Evolutionary conservation across 2,888 invertebrate species (phyloP), one percentile per base, ranked within the genome.

Genomic region (Ophion obscuratus): DNA sequence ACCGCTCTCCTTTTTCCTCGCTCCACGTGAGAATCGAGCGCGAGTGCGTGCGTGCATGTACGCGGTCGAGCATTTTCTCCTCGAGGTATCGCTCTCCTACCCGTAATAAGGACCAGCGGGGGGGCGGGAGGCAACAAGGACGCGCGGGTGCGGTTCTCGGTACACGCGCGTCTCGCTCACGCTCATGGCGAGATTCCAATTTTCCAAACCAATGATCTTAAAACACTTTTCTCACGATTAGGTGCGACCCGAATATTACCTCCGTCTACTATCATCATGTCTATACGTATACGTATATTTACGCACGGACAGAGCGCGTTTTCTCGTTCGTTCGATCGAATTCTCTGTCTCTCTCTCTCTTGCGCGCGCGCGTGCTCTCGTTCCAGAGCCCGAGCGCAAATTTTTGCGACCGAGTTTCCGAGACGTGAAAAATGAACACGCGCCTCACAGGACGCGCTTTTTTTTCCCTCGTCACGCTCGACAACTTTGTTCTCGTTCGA

Each of bases 181-280:
- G 62, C 84, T 66, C 81, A 83, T 87, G 86, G 86, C 86, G 75
- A 68, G 80, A 87, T 88, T 86, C 84, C 85, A 87, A 88, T 88
- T 88, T 87, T 88, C 87, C 87, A 79, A 88, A 85, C 88, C 87
- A 87, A 87, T 87, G 87, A 86, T 87, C 86, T 85, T 82, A 85
- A 86, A 88, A 87, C 87, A 88, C 81, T 88, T 86, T 87, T 88
- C 86, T 85, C 85, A 66, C 85, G 86, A 88, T 88, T 87, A 88
- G 83, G 83, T 87, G 84, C 71, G 84, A 88, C 86, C 87, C 57
- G 78, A 80, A 86, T 87, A 86, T 87, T 70, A 80, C 76, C 67
- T 86, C 47, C 53, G 66, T 24, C 27, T 20, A 68, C 44, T 67
- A 59, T 53, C 17, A 44, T 66, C 59, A 14, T 2, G 17, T 44